Percentiles rank a stretch among this genome's conserved stretches.
These are phyloP conservation scores for Stichodactyla helianthus DNA, from an alignment of 64 coral and sea anemone species.

Conservation along the genomic window DNA sequence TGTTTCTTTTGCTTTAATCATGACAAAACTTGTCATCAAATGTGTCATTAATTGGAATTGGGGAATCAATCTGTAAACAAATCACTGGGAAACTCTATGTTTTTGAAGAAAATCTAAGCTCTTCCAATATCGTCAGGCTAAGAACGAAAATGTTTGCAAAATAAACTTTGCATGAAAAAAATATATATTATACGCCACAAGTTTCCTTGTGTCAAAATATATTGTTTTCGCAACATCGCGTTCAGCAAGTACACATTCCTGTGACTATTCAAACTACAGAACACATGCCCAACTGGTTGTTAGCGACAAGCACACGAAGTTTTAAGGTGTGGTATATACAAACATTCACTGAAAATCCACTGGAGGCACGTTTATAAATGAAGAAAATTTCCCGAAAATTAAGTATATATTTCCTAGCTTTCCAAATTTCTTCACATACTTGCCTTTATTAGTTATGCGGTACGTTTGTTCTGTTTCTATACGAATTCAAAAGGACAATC, in stretches of 20 bases:
- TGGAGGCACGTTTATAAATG: not conserved
- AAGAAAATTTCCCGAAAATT: not conserved
- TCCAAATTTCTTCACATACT: not conserved
- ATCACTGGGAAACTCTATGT: not conserved
- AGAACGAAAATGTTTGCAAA: not conserved
- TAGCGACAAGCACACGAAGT: not conserved
- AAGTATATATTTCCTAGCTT: not conserved
- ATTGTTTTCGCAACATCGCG: too few relatives aligned
- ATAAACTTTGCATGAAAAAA: not conserved
- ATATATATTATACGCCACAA: not conserved
- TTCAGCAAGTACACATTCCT: not conserved
- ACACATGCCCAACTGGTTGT: not conserved
- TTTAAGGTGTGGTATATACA: not conserved
- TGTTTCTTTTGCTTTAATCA: slow-evolving; percentile 1
- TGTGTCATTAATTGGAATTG: slow-evolving; percentile 5
- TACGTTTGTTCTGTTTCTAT: not conserved
- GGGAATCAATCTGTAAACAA: not conserved
- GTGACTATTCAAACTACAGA: not conserved
- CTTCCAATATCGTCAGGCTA: not conserved
- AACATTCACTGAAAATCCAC: not conserved
- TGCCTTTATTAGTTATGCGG: not conserved
- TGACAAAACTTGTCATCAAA: slow-evolving; percentile 23
- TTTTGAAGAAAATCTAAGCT: not conserved
- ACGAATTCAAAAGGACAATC: not conserved
- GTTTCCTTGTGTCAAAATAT: too few relatives aligned